Conservation (phyloP, 2,113 vertebrate genomes). For the Halcyon senegalensis region DNA sequence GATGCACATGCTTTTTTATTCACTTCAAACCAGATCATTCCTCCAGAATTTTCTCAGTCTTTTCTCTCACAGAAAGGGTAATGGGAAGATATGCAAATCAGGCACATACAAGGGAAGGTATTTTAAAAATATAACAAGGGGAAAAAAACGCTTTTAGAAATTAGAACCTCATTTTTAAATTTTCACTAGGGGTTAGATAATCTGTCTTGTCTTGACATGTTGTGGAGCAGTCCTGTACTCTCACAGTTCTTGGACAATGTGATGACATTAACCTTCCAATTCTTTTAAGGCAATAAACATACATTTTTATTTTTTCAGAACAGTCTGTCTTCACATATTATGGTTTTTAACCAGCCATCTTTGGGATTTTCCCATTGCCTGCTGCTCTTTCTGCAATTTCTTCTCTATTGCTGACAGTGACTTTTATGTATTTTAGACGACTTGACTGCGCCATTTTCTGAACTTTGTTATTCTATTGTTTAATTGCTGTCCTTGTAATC, state of each 20-base stretch:
- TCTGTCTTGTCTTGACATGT: not conserved
- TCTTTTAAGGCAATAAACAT: not conserved
- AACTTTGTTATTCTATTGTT: not conserved
- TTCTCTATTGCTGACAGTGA: not conserved
- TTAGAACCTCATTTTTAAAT: not conserved
- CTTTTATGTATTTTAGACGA: not conserved
- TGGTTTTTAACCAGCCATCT: not conserved
- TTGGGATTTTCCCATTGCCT: not conserved
- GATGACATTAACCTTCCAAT: not conserved
- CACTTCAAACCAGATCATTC: not conserved
- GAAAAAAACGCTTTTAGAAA: not conserved
- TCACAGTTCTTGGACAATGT: not conserved
- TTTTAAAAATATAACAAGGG: not conserved
- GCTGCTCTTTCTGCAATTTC: not conserved
- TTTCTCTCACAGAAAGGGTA: not conserved
- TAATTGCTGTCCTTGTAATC: not conserved
- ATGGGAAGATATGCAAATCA: accelerated
- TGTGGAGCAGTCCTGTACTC: not conserved
- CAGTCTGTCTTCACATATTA: not conserved
- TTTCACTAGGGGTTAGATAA: not conserved
- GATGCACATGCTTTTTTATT: accelerated
- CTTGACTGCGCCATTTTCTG: not conserved
- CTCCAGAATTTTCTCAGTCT: not conserved
- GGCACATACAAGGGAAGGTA: not conserved
- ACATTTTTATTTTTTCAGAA: not conserved